Evolutionary conservation across 2,113 vertebrate genomes (phyloP).

Genomic region (Tympanuchus pallidicinctus): DNA sequence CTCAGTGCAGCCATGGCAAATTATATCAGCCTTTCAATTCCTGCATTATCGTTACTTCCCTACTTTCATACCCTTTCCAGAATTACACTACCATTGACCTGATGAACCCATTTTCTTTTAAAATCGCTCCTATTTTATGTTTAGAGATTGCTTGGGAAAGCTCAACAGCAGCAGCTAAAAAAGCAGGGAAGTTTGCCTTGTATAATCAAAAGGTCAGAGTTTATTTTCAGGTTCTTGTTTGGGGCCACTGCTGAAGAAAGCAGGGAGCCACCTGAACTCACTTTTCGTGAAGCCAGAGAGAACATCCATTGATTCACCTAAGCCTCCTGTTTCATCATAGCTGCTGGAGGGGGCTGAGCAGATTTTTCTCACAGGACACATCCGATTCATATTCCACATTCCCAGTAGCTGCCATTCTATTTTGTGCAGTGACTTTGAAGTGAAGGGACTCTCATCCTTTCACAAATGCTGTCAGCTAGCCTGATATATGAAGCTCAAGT

Average conservation of each 20-base stretch:
- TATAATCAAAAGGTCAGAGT: slow-evolving; percentile 19
- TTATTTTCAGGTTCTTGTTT: slow-evolving; percentile 16
- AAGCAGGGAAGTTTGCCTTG: not conserved
- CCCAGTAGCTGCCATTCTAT: not conserved
- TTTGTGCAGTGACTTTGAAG: slow-evolving; percentile 26
- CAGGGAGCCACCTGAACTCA: not conserved
- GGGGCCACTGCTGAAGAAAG: not conserved
- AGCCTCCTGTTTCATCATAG: not conserved
- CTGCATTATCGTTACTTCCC: slow-evolving; percentile 36
- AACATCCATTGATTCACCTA: not conserved
- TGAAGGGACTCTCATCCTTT: not conserved
- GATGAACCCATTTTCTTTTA: slow-evolving; percentile 58
- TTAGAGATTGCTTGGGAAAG: slow-evolving; percentile 45
- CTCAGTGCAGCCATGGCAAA: slow-evolving; percentile 7
- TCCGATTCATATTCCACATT: not conserved
- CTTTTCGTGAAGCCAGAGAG: not conserved
- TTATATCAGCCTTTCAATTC: slow-evolving; percentile 6
- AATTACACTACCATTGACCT: slow-evolving; percentile 42
- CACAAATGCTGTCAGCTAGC: slow-evolving; percentile 4
- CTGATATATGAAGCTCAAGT: slow-evolving; percentile 6
- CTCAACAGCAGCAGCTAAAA: slow-evolving; percentile 5
- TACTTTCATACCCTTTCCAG: slow-evolving; percentile 45
- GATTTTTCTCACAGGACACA: not conserved
- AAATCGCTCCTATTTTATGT: slow-evolving; percentile 34
- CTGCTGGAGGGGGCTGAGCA: not conserved